Percentiles rank a stretch among this genome's conserved stretches.
These are phyloP conservation scores for Otocyon megalotis DNA, from an alignment of 2,113 vertebrate species.

Conservation along the genomic window DNA sequence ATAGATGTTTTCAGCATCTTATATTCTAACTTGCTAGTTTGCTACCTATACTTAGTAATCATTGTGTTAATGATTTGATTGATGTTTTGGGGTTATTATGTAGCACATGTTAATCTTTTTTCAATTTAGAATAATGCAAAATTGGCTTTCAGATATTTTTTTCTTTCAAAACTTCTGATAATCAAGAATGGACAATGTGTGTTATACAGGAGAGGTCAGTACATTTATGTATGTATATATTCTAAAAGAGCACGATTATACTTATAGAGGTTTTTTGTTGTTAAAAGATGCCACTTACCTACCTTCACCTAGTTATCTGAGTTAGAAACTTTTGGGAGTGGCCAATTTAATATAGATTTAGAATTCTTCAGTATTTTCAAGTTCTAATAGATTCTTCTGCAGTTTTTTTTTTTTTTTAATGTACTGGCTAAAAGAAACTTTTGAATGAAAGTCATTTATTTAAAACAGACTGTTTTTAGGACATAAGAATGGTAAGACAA, in stretches of 20 bases:
- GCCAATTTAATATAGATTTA: constrained; percentile 28
- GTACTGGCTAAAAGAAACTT: neutral
- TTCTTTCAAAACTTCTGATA: constrained; percentile 35
- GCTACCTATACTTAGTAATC: neutral
- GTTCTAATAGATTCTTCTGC: neutral
- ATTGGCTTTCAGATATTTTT: neutral
- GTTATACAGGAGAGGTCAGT: neutral
- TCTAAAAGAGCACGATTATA: neutral
- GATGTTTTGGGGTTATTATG: neutral
- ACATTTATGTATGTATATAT: neutral
- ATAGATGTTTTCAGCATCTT: constrained; percentile 11
- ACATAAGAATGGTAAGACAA: neutral
- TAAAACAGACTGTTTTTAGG: constrained; percentile 21
- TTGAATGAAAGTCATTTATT: constrained; percentile 18
- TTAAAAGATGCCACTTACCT: constrained; percentile 1
- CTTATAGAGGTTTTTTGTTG: neutral
- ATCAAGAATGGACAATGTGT: neutral
- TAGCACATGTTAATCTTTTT: neutral
- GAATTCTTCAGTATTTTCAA: neutral
- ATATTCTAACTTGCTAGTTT: neutral
- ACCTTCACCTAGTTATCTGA: constrained; percentile 9
- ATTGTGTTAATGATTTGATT: neutral
- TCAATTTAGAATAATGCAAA: constrained; percentile 46
- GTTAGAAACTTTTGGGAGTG: neutral
- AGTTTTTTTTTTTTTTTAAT: constrained; percentile 46